Evolutionary conservation across 1,140 invertebrate species (phyloP).

Genomic region (Drosophila repleta): DNA sequence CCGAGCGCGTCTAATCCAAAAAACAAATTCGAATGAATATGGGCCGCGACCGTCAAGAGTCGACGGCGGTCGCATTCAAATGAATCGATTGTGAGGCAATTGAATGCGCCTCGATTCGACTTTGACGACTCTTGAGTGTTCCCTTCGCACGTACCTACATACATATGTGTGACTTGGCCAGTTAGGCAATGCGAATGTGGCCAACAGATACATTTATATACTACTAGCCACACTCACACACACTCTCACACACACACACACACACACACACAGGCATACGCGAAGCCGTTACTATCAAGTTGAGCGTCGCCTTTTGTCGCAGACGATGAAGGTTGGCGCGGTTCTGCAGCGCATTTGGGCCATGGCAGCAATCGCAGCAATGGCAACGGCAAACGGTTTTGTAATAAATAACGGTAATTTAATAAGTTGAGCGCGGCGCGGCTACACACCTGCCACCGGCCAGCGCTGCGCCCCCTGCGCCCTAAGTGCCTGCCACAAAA

Average conservation of each 20-base stretch:
- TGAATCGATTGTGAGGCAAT: constrained; percentile 47
- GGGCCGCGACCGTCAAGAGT: constrained; percentile 59
- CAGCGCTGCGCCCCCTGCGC: constrained; percentile 8
- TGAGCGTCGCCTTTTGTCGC: constrained; percentile 11
- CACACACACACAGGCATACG: not conserved
- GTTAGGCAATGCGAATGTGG: constrained; percentile 32
- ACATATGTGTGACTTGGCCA: constrained; percentile 22
- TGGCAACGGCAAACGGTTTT: constrained; percentile 55
- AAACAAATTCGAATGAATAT: constrained; percentile 33
- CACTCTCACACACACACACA: not conserved
- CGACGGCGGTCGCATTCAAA: constrained; percentile 60
- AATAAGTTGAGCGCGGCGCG: constrained; percentile 72
- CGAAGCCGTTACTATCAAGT: constrained; percentile 32
- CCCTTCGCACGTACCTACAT: constrained; percentile 13
- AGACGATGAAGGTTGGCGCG: constrained; percentile 51
- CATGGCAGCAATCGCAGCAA: constrained; percentile 51
- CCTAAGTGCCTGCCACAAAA: constrained; percentile 31
- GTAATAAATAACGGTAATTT: constrained; percentile 81
- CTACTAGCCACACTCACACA: constrained; percentile 3
- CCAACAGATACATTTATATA: constrained; percentile 6
- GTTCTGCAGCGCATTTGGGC: constrained; percentile 68
- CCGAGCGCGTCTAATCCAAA: constrained; percentile 62
- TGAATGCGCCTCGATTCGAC: constrained; percentile 39
- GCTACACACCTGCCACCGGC: constrained; percentile 22
- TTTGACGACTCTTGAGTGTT: constrained; percentile 39